phyloP scores from a whole-genome alignment of 2,888 invertebrate species.

The Chymomyza amoena region DNA sequence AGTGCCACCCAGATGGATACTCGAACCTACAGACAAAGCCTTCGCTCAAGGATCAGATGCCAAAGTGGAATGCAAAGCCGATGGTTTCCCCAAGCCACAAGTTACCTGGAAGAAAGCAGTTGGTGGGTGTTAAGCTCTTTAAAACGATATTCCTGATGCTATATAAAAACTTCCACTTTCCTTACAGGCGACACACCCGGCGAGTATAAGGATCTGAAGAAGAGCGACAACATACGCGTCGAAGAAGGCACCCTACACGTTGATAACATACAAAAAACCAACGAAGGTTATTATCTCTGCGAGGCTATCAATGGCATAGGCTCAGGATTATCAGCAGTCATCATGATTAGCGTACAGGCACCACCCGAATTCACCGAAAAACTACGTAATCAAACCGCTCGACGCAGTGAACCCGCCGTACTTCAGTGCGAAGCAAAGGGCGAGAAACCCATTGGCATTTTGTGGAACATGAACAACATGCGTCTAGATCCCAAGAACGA shows the following conservation, averaged over 20 bases:
- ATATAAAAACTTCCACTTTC: background rate
- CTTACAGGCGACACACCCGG: slow-evolving; percentile 90
- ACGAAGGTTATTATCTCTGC: slow-evolving; percentile 96
- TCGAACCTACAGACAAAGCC: slow-evolving; percentile 96
- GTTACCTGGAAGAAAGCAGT: slow-evolving; percentile 97
- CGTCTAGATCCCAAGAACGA: slow-evolving; percentile 93
- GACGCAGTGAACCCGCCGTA: slow-evolving; percentile 93
- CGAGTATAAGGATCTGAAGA: slow-evolving; percentile 95
- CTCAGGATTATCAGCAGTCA: slow-evolving; percentile 95
- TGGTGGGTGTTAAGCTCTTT: slow-evolving; percentile 81
- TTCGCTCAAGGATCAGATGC: slow-evolving; percentile 97
- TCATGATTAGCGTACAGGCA: slow-evolving; percentile 96
- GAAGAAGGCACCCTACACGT: slow-evolving; percentile 96
- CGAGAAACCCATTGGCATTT: slow-evolving; percentile 95
- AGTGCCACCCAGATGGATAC: slow-evolving; percentile 98
- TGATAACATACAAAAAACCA: slow-evolving; percentile 93
- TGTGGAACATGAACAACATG: slow-evolving; percentile 97
- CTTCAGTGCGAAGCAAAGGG: slow-evolving; percentile 95
- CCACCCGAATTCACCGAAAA: slow-evolving; percentile 96
- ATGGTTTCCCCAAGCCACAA: slow-evolving; percentile 95
- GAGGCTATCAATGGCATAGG: slow-evolving; percentile 98
- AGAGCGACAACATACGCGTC: slow-evolving; percentile 93
- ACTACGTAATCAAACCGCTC: slow-evolving; percentile 92
- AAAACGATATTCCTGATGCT: background rate
- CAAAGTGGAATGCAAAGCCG: slow-evolving; percentile 96